Evolutionary conservation across 2,113 vertebrate genomes (phyloP), one percentile per base, ranked within the genome.

Genomic region (Chloropsis hardwickii): DNA sequence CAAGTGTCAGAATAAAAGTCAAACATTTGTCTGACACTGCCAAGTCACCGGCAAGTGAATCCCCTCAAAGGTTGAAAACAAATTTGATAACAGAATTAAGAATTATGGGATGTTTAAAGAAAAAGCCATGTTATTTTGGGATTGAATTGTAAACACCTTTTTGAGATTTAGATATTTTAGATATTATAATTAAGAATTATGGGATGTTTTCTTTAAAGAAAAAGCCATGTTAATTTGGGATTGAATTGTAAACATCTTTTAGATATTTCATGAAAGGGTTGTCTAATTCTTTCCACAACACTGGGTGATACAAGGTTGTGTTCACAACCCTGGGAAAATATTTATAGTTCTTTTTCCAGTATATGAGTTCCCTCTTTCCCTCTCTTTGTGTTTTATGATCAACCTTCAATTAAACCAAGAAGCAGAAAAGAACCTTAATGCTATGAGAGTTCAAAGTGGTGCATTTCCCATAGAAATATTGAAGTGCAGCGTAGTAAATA

Each of bases 1-100:
- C 98, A 98, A 97, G 98, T 98, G 98, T 98, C 97, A 98, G 98
- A 98, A 97, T 97, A 93, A 97, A 98, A 97, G 98, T 85, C 92
- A 85, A 92, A 96, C 96, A 91, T 97, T 97, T 97, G 97, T 97
- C 97, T 98, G 97, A 98, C 97, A 92, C 86, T 87, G 87, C 88
- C 92, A 92, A 95, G 89, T 86, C 95, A 82, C 94, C 16, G 15
- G 96, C 96, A 88, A 97, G 93, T 64, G 89, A 90, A 94, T 97
- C 91, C 95, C 77, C 89, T 81, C 83, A 66, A 92, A 93, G 88
- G 45, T 8, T 81, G 89, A 84, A 91, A 93, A 86, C 71, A 91
- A 88, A 62, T 70, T 50, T 20, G 71, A 44, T 67, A 84, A 79
- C 47, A 31, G 94, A 84, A 85, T 90, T 76, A 72, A 92, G 72